Conservation (phyloP, 1,140 invertebrate species). For the Planococcus citri region DNA sequence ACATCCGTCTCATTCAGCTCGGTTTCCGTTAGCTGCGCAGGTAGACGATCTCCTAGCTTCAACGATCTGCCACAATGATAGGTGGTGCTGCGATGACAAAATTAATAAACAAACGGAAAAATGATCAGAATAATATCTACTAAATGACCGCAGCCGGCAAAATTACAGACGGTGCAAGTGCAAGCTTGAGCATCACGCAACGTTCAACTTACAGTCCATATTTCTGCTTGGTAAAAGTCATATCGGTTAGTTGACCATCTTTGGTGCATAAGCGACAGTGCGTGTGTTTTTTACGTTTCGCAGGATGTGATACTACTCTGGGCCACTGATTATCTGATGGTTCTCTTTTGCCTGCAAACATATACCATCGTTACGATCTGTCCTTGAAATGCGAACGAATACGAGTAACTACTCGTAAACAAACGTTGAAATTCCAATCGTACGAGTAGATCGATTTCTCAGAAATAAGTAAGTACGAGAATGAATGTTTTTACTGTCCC, state of each 20-base stretch:
- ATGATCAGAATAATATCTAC: too few species aligned
- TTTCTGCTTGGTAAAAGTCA: slow-evolving; percentile 59
- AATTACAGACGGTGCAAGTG: too few species aligned
- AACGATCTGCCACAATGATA: slow-evolving; percentile 55
- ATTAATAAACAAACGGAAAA: background rate
- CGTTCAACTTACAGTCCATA: slow-evolving; percentile 47
- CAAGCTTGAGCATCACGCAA: too few species aligned
- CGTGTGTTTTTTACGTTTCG: slow-evolving; percentile 51
- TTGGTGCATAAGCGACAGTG: slow-evolving; percentile 66
- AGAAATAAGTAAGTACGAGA: too few species aligned
- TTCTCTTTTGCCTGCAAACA: slow-evolving; percentile 29
- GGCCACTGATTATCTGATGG: slow-evolving; percentile 50
- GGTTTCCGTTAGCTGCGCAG: slow-evolving; percentile 35
- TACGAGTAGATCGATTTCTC: too few species aligned
- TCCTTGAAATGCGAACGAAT: too few species aligned
- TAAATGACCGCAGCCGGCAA: too few species aligned
- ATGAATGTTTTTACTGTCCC: too few species aligned
- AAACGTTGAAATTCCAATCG: too few species aligned
- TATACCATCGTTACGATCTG: too few species aligned
- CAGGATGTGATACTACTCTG: slow-evolving; percentile 52
- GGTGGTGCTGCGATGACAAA: slow-evolving; percentile 37
- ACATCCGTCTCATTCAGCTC: too few species aligned
- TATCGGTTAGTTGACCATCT: slow-evolving; percentile 57
- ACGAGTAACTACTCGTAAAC: too few species aligned
- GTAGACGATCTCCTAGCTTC: slow-evolving; percentile 61